Evolutionary conservation across 2,888 invertebrate genomes (phyloP), one percentile per base, ranked within the genome.

Genomic region (Drosophila neonasuta): DNA sequence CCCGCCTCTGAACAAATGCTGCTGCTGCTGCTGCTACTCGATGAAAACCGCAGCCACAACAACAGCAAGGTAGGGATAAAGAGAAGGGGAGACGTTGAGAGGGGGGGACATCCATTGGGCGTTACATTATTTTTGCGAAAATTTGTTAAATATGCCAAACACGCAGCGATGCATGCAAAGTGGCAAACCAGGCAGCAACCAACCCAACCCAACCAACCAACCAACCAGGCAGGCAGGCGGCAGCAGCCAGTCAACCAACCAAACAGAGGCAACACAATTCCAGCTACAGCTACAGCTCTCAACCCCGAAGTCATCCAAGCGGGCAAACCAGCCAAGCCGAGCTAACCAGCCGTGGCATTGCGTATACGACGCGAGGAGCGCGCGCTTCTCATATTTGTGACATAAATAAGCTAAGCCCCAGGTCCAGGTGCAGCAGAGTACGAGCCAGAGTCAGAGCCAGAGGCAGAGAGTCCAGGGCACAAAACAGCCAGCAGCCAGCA

Each of bases 111-210:
- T 54, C 36, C 48, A 63, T 54, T 55, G 71, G 76, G 71, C 64
- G 62, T 74, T 77, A 74, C 79, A 82, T 86, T 82, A 82, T 82
- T 82, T 82, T 82, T 84, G 85, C 61, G 81, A 82, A 82, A 86
- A 86, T 82, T 86, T 86, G 81, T 86, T 82, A 82, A 82, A 82
- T 82, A 82, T 82, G 81, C 85, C 81, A 82, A 86, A 86, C 87
- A 86, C 87, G 81, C 81, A 82, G 86, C 81, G 86, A 81, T 86
- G 81, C 81, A 82, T 82, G 81, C 87, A 82, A 86, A 86, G 79
- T 82, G 86, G 84, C 78, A 51, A 70, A 45, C 64, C 24, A 24
- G 24, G 24, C 24, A 24, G 24, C 24, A 24, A 6, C 24, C 24
- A 5, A 24, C 24, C 5, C 24, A 24, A 24, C 24, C 24, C 68